Evolutionary conservation across 2,797 vertebrate genomes (phyloP).

Genomic region (Mionectes olivaceus): DNA sequence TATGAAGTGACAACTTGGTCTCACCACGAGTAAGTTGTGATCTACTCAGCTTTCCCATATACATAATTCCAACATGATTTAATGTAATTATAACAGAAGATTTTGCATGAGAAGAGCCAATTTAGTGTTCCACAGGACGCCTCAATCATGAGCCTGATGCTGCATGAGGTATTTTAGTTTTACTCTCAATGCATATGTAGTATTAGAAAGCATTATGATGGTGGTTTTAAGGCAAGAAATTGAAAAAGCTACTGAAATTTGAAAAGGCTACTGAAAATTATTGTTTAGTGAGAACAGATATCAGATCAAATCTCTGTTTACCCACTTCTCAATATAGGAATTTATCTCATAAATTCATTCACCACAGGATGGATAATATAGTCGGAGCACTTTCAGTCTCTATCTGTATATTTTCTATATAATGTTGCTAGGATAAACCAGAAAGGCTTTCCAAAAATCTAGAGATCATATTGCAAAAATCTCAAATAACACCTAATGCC

Average conservation of each 20-base stretch:
- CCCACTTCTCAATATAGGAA: not conserved
- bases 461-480: not conserved
- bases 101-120: constrained; percentile 5
- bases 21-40: not conserved
- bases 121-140: not conserved
- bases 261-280: not conserved
- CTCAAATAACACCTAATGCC: not conserved
- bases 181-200: not conserved
- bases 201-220: not conserved
- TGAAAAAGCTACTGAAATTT: not conserved
- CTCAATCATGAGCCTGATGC: not conserved
- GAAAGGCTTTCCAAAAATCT: not conserved
- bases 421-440: not conserved
- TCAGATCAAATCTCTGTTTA: not conserved
- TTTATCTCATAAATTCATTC: not conserved
- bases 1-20: not conserved
- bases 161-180: not conserved
- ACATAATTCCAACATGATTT: constrained; percentile 28
- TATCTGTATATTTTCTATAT: not conserved
- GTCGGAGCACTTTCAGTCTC: not conserved
- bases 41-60: not conserved
- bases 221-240: not conserved
- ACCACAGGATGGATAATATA: not conserved
- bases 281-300: not conserved
- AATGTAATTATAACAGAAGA: not conserved